Percentiles rank a stretch among this genome's conserved stretches.
Conservation (phyloP, 2,888 invertebrate species). For the Neuroscelio doddi region DNA sequence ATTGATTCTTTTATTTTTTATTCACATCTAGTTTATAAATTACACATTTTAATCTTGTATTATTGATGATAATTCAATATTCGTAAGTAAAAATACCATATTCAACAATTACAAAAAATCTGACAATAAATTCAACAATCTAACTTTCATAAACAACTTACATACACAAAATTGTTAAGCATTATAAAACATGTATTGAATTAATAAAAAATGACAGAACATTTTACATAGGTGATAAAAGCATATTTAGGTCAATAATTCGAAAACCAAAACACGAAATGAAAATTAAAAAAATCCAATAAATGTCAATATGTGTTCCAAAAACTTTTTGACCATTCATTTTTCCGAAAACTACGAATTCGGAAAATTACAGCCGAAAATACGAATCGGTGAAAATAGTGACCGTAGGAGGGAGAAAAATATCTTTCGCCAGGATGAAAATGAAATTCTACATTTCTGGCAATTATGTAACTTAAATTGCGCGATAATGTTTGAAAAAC, state of each 20-base stretch:
- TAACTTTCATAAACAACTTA: too few species aligned
- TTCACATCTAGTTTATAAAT: too few species aligned
- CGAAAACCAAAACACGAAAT: not conserved
- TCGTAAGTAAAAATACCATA: too few species aligned
- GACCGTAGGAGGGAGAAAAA: constrained; percentile 1
- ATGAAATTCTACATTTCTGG: constrained; percentile 19
- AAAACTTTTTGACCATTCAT: too few species aligned
- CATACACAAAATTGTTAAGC: too few species aligned
- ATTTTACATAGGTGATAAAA: not conserved
- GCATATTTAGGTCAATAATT: not conserved
- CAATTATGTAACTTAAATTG: constrained; percentile 51
- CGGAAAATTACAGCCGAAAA: not conserved
- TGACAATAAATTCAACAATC: too few species aligned
- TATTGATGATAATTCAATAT: too few species aligned
- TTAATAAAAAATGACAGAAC: not conserved
- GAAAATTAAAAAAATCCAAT: not conserved
- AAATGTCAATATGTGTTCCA: too few species aligned
- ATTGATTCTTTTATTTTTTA: too few species aligned
- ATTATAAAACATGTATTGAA: not conserved
- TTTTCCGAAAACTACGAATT: not conserved
- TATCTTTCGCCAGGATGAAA: constrained; percentile 10
- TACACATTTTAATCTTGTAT: too few species aligned
- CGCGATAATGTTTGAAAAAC: constrained; percentile 29
- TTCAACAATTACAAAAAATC: too few species aligned
- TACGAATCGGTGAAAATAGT: not conserved